These are phyloP conservation scores for Melolontha melolontha DNA, from an alignment of 2,888 invertebrate genomes.

Conservation along the genomic window DNA sequence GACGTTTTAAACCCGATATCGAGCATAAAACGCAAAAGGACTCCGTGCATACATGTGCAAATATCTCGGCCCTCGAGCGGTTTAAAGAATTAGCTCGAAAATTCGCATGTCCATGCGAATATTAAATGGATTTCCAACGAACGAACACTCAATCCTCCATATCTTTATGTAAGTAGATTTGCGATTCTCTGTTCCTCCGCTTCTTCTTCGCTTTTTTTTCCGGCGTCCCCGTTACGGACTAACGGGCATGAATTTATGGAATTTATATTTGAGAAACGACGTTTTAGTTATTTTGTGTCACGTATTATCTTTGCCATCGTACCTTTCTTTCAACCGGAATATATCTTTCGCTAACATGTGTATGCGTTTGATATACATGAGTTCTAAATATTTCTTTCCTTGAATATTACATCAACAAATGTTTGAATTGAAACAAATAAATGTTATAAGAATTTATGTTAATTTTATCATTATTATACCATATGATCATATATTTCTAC, in stretches of 20 bases:
- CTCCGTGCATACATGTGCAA: slow-evolving; percentile 14
- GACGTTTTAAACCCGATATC: slow-evolving; percentile 22
- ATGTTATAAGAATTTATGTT: no score
- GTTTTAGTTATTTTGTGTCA: slow-evolving; percentile 30
- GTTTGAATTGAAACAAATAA: no score
- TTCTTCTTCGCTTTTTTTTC: no score
- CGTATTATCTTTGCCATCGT: slow-evolving; percentile 13
- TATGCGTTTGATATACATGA: background rate
- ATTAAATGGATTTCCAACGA: slow-evolving; percentile 34
- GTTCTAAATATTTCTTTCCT: background rate
- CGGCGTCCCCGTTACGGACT: background rate
- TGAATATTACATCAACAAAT: no score
- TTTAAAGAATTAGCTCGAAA: slow-evolving; percentile 35
- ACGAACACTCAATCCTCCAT: slow-evolving; percentile 5
- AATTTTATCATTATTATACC: no score
- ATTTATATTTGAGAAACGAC: slow-evolving; percentile 7
- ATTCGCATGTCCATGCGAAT: slow-evolving; percentile 36
- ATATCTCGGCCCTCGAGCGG: slow-evolving; percentile 15
- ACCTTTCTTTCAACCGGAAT: background rate
- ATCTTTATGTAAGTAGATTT: slow-evolving; percentile 28
- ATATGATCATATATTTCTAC: no score
- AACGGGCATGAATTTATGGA: slow-evolving; percentile 9
- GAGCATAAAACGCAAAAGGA: background rate
- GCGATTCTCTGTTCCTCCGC: slow-evolving; percentile 7
- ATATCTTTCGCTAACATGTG: background rate